Conservation (phyloP, 2,113 vertebrate species). For the Furnarius figulus region DNA sequence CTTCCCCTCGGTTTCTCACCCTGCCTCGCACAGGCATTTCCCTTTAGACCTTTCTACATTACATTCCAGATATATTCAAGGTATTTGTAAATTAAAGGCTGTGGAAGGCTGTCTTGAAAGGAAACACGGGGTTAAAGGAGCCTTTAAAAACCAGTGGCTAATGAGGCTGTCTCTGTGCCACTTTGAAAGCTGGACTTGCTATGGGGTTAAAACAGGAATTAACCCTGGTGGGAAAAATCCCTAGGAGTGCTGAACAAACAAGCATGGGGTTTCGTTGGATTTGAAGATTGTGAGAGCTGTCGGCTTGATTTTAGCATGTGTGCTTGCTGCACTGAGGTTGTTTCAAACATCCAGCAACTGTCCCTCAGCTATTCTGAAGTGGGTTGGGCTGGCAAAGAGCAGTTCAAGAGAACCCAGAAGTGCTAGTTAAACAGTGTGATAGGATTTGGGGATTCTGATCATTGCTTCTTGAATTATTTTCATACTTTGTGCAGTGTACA, state of each 20-base stretch:
- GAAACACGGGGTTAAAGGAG: background rate
- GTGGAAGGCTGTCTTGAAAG: background rate
- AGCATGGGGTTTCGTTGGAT: background rate
- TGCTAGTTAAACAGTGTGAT: background rate
- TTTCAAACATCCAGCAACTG: background rate
- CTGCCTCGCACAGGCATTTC: background rate
- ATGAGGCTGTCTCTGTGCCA: background rate
- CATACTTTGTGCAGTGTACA: background rate
- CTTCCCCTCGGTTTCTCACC: background rate
- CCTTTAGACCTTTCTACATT: background rate
- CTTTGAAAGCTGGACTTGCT: background rate
- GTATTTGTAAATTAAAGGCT: background rate
- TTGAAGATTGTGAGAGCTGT: background rate
- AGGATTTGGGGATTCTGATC: background rate
- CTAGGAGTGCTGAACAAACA: background rate
- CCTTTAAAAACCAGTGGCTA: background rate
- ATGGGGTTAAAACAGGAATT: background rate
- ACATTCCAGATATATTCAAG: background rate
- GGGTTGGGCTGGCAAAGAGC: background rate
- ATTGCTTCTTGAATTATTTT: background rate
- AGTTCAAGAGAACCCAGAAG: background rate
- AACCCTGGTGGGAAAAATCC: background rate
- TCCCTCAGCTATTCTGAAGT: background rate
- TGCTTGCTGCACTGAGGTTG: accelerated
- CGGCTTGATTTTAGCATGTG: background rate